Base-by-base conservation (phyloP, 64 coral and sea anemone species). In the Catalaphyllia jardinei region DNA sequence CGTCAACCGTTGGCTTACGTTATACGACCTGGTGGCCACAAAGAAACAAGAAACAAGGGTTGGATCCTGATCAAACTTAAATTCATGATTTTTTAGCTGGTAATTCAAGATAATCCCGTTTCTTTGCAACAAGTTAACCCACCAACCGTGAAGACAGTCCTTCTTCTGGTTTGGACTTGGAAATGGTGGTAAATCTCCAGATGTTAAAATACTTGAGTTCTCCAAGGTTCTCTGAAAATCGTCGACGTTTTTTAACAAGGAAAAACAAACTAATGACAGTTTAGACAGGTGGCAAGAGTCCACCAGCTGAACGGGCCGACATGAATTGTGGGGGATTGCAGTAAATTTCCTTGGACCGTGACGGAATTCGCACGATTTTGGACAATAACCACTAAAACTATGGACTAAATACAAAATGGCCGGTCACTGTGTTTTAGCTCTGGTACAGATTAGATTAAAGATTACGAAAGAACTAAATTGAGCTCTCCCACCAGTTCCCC, bases 1-100 rank as follows among this genome's bases (percentile, higher is more conserved):
- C 63, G 59, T 42, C 39, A 71, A 64, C 63, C 62, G 62, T 52
- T 67, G 20, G 62, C 81, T 85, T 85, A 85, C 81, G 81, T 85
- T 85, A 85, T 85, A 71, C 81, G 28, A 71, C 81, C 81, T 85
- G 81, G 81, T 85, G 81, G 81, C 63, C 63, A 35, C 62, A 71
- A 85, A 49, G 63, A 85, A 85, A 61, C 60, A 8, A 83, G 24
- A 29, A 85, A 85, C 31, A 42, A 85, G 62, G 63, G 81, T 8
- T 85, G 18, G 25, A 49, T 85, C 63, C 4, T 16, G 63, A 50
- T 60, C 39, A 71, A 9, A 50, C 11, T 65, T 85, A 24, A 50
- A 31, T 14, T 24, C 11, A 71, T 22, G 81, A 18, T 85, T 12
- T 71, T 35, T 51, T 28, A 63, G 22, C 19, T 30, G 62, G 22